Evolutionary conservation across 2,113 vertebrate species (phyloP).

Genomic region (Pavo muticus): DNA sequence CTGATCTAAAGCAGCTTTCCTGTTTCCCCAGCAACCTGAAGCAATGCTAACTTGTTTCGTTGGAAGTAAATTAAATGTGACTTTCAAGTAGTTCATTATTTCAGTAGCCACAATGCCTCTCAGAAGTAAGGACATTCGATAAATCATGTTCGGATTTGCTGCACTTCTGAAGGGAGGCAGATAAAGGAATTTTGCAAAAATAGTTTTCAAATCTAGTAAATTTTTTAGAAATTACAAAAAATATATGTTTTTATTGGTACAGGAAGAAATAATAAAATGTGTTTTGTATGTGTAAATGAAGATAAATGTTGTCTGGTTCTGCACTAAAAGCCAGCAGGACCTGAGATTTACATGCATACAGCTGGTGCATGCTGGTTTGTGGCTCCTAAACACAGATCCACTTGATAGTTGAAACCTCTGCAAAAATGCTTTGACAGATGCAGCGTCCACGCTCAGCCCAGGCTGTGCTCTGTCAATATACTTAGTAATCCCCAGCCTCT

Average conservation of each 20-base stretch:
- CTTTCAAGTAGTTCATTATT: conserved; percentile 85
- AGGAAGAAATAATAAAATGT: neutral
- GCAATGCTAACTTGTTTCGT: conserved; percentile 79
- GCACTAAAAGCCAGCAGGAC: neutral
- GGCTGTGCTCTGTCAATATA: neutral
- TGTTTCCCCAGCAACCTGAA: conserved; percentile 83
- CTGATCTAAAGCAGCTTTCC: conserved; percentile 79
- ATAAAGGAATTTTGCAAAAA: conserved; percentile 74
- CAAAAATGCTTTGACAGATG: neutral
- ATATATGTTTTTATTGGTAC: conserved; percentile 58
- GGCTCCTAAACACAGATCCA: neutral
- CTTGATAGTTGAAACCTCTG: neutral
- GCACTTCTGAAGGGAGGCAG: conserved; percentile 72
- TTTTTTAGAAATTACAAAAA: conserved; percentile 59
- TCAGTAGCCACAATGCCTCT: conserved; percentile 80
- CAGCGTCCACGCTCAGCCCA: neutral
- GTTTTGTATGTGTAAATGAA: conserved; percentile 41
- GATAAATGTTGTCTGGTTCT: conserved; percentile 19
- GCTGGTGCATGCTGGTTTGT: neutral
- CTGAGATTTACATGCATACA: neutral
- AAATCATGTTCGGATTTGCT: conserved; percentile 77
- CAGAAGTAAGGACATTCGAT: conserved; percentile 73
- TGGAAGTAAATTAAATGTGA: conserved; percentile 83
- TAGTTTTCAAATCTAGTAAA: conserved; percentile 64
- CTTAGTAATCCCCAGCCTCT: neutral